phyloP scores from a whole-genome alignment of 1,140 invertebrate species.

The Drosophila arawakana region DNA sequence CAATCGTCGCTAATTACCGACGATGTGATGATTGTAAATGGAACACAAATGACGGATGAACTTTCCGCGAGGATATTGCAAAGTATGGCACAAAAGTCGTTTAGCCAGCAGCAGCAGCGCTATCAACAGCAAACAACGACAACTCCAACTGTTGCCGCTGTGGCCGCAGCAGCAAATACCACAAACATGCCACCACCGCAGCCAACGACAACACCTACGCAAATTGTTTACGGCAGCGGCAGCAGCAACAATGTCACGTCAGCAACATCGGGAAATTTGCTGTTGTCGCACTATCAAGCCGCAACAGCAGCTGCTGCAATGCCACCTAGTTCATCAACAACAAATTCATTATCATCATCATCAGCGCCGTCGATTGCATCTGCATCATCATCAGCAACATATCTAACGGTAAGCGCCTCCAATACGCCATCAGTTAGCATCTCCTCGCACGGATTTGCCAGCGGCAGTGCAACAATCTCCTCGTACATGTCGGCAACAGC shows the following conservation, averaged over 20 bases:
- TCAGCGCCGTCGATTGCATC: neutral
- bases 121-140: slow-evolving; percentile 69
- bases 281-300: slow-evolving; percentile 60
- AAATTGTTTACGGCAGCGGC: slow-evolving; percentile 64
- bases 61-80: slow-evolving; percentile 80
- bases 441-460: slow-evolving; percentile 69
- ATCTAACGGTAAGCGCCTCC: slow-evolving; percentile 49
- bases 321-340: slow-evolving; percentile 23
- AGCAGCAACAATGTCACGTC: slow-evolving; percentile 28
- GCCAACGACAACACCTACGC: slow-evolving; percentile 55
- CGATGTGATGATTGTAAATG: slow-evolving; percentile 83
- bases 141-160: slow-evolving; percentile 36
- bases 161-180: slow-evolving; percentile 54
- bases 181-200: slow-evolving; percentile 62
- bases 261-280: slow-evolving; percentile 47
- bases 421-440: slow-evolving; percentile 69
- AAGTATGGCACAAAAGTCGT: slow-evolving; percentile 82
- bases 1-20: slow-evolving; percentile 66
- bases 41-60: slow-evolving; percentile 84
- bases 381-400: slow-evolving; percentile 14
- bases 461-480: slow-evolving; percentile 64
- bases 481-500: slow-evolving; percentile 70
- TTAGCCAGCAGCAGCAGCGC: slow-evolving; percentile 84
- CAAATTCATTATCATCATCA: slow-evolving; percentile 21
- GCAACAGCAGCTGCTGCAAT: slow-evolving; percentile 43